Evolutionary conservation across 2,888 invertebrate genomes (phyloP), one percentile per base, ranked within the genome.

Genomic region (Notodonta dromedarius): DNA sequence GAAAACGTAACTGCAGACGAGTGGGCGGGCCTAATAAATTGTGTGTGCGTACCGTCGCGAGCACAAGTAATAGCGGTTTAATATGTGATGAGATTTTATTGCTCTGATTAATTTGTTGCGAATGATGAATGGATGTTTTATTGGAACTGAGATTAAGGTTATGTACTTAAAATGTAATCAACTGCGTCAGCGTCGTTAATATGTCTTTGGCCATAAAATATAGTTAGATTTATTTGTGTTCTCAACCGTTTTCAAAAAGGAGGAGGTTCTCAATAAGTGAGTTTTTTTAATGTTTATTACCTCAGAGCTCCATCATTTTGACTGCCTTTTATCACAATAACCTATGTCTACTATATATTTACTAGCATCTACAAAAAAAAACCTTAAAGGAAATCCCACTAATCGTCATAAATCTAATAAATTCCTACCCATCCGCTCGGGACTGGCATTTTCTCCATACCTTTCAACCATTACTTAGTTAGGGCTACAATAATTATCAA

Each of bases 1-100:
- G 86, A 86, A 87, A 87, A 86, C 78, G 86, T 87, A 79, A 80
- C 82, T 76, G 78, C 77, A 71, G 80, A 77, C 77, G 70, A 76
- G 69, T 74, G 72, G 85, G 86, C 82, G 85, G 79, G 79, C 76
- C 69, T 69, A 73, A 84, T 86, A 86, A 85, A 86, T 86, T 73
- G 69, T 71, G 68, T 62, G 71, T 67, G 61, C 59, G 74, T 74
- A 74, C 69, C 59, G 67, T 65, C 71, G 69, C 64, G 57, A 4
- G 5, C 32, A 46, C 12, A 46, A 55, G 32, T 53, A 39, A 35
- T 53, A 35, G 55, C 50, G 39, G 58, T 46, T 52, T 52, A 52
- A 52, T 52, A 32, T 39, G 2, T 35, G 56, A 58, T 58, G 56
- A 56, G 58, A 61, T 59, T 64, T 64, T 57, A 57, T 58, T 61